phyloP scores from a whole-genome alignment of 2,113 vertebrate genomes.

The Corythornis cristatus region DNA sequence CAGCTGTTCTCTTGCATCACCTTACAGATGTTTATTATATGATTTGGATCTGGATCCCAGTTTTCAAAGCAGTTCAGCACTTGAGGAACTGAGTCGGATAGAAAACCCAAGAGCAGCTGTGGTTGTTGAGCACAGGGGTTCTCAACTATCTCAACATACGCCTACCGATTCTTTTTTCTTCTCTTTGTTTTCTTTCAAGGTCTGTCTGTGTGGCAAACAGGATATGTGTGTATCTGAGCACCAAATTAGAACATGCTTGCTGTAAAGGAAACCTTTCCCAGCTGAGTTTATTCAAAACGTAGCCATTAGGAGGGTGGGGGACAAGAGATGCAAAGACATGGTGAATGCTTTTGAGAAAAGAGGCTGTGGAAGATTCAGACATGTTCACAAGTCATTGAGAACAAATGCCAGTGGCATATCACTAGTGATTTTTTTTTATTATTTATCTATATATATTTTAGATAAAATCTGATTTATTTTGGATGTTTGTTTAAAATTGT shows the following conservation, averaged over 20 bases:
- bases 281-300: background rate
- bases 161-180: background rate
- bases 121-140: background rate
- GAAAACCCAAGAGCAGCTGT: background rate
- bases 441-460: background rate
- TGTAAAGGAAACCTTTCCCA: constrained; percentile 28
- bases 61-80: background rate
- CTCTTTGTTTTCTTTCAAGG: background rate
- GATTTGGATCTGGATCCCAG: background rate
- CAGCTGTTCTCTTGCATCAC: background rate
- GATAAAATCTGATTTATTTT: background rate
- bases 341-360: background rate
- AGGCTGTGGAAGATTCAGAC: background rate
- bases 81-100: background rate
- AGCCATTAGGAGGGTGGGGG: background rate
- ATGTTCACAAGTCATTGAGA: background rate
- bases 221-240: constrained; percentile 1
- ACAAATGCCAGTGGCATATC: background rate
- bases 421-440: no score
- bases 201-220: background rate
- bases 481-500: background rate
- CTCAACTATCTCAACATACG: background rate
- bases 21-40: background rate
- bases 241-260: background rate
- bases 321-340: background rate